Conservation (phyloP, 2,113 vertebrate species). For the Ranitomeya imitator region DNA sequence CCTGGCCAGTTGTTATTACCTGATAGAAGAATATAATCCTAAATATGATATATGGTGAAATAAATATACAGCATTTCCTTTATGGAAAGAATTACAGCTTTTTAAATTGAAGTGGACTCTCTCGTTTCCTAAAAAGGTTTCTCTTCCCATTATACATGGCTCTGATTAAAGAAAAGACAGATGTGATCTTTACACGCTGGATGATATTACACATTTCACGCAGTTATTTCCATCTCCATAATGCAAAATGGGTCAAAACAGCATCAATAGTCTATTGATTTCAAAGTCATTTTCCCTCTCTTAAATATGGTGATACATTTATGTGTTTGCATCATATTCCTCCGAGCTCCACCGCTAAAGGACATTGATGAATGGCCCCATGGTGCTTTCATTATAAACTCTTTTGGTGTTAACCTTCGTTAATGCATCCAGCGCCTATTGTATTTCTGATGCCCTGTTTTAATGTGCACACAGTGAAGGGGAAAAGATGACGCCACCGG, state of each 20-base stretch:
- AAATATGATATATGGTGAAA: not conserved
- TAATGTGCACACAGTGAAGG: constrained; percentile 32
- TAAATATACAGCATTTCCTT: not conserved
- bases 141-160: not conserved
- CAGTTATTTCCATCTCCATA: constrained; percentile 30
- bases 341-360: constrained; percentile 10
- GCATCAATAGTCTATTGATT: constrained; percentile 50
- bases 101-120: not conserved
- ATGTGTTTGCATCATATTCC: constrained; percentile 32
- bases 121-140: not conserved
- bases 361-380: constrained; percentile 45
- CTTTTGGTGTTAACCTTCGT: constrained; percentile 51
- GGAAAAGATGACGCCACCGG: not conserved
- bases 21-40: constrained; percentile 1
- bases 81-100: constrained; percentile 13
- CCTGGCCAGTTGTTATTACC: not conserved
- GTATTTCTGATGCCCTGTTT: constrained; percentile 9
- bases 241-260: constrained; percentile 40
- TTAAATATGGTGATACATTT: constrained; percentile 43
- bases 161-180: not conserved
- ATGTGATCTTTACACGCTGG: not conserved
- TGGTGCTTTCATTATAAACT: constrained; percentile 42
- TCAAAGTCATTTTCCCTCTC: constrained; percentile 41
- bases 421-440: constrained; percentile 28
- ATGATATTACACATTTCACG: not conserved